phyloP scores from a whole-genome alignment of 2,113 vertebrate genomes.

The Lota lota region DNA sequence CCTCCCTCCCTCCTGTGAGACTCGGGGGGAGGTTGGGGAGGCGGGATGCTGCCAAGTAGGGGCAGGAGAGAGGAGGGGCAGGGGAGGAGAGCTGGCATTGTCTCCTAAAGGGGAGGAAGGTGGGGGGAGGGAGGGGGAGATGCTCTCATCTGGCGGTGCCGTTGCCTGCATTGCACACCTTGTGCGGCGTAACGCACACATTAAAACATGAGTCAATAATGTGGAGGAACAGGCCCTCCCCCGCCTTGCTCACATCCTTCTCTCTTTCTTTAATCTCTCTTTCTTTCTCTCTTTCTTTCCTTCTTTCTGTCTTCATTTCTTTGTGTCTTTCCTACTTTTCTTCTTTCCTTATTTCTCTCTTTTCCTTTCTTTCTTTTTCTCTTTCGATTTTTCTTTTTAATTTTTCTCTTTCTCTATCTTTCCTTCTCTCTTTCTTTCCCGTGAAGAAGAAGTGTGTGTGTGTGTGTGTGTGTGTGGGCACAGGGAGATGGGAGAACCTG shows the following conservation, averaged over 20 bases:
- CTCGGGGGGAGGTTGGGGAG: background rate
- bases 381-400: too few relatives aligned
- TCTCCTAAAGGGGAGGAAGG: constrained; percentile 67
- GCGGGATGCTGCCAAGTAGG: constrained; percentile 42
- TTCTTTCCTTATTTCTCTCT: too few relatives aligned
- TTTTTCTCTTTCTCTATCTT: too few relatives aligned
- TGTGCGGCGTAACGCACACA: constrained; percentile 58
- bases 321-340: too few relatives aligned
- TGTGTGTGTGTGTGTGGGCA: constrained; percentile 70
- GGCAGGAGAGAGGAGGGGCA: constrained; percentile 69
- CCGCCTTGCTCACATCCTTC: constrained; percentile 34
- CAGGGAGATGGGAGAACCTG: constrained; percentile 63
- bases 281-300: too few relatives aligned
- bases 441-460: constrained; percentile 57
- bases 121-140: constrained; percentile 69
- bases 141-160: constrained; percentile 69
- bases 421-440: too few relatives aligned
- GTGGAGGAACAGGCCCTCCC: constrained; percentile 52
- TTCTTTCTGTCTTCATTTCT: too few relatives aligned
- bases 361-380: too few relatives aligned
- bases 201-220: constrained; percentile 67
- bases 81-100: constrained; percentile 75
- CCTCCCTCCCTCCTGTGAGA: background rate
- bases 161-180: constrained; percentile 62
- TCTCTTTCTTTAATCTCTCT: constrained; percentile 11